phyloP scores from a whole-genome alignment of 2,888 invertebrate species.

The Archips xylosteana region DNA sequence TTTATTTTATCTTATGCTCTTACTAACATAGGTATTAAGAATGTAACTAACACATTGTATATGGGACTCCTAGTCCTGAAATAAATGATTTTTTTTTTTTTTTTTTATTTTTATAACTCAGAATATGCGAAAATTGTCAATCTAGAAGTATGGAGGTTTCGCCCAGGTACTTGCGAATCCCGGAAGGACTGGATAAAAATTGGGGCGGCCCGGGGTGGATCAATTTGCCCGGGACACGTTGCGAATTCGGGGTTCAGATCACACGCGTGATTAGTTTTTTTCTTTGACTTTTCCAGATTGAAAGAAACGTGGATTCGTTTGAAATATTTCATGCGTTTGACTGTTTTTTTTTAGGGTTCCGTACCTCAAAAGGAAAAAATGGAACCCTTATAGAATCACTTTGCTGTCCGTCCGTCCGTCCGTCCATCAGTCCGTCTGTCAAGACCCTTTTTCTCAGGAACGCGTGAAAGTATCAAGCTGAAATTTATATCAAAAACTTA shows the following conservation, averaged over 20 bases:
- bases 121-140: slow-evolving; percentile 8
- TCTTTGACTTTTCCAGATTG: neutral
- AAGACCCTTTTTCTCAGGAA: too few species aligned
- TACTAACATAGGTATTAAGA: too few species aligned
- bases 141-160: neutral
- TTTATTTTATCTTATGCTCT: too few species aligned
- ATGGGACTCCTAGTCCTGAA: too few species aligned
- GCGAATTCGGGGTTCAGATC: neutral
- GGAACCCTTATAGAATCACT: too few species aligned
- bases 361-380: too few species aligned
- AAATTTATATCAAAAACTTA: too few species aligned
- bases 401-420: too few species aligned
- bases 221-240: slow-evolving; percentile 1
- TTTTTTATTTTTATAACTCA: neutral
- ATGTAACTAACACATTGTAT: too few species aligned
- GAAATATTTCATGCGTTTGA: neutral
- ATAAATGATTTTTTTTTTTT: too few species aligned
- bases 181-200: slow-evolving; percentile 8
- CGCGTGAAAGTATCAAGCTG: too few species aligned
- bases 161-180: neutral
- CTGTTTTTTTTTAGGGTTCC: neutral
- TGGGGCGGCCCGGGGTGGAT: slow-evolving; percentile 8
- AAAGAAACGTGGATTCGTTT: neutral
- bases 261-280: slow-evolving; percentile 13
- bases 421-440: too few species aligned